Conservation (phyloP, 2,113 vertebrate genomes). For the Emydura subglobosa region DNA sequence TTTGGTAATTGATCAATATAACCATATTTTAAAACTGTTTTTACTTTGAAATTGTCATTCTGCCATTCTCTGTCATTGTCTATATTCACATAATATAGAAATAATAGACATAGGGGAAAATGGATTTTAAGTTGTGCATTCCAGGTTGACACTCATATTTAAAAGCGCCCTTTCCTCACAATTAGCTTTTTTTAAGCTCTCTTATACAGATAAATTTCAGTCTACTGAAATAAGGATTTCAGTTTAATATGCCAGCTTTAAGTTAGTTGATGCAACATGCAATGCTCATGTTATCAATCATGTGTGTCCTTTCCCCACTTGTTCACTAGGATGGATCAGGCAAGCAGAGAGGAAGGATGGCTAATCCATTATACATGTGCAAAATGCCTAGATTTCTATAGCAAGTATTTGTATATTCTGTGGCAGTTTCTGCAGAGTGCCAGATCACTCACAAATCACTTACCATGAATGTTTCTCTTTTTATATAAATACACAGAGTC, state of each 20-base stretch:
- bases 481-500: not conserved
- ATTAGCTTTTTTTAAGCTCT: not conserved
- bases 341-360: not conserved
- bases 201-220: not conserved
- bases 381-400: not conserved
- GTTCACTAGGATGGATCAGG: not conserved
- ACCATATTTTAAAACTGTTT: not conserved
- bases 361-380: not conserved
- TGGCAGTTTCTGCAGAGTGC: not conserved
- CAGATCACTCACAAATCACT: not conserved
- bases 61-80: not conserved
- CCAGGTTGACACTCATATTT: not conserved
- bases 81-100: not conserved
- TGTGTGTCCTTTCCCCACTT: not conserved
- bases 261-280: not conserved
- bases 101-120: not conserved
- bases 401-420: not conserved
- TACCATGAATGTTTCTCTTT: not conserved
- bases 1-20: not conserved
- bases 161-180: not conserved
- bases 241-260: fast-evolving
- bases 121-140: not conserved
- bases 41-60: not conserved
- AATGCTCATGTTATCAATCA: not conserved
- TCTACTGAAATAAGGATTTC: not conserved